These are phyloP conservation scores for Alviniconcha marisindica DNA, from an alignment of 1,140 invertebrate genomes.

Conservation along the genomic window DNA sequence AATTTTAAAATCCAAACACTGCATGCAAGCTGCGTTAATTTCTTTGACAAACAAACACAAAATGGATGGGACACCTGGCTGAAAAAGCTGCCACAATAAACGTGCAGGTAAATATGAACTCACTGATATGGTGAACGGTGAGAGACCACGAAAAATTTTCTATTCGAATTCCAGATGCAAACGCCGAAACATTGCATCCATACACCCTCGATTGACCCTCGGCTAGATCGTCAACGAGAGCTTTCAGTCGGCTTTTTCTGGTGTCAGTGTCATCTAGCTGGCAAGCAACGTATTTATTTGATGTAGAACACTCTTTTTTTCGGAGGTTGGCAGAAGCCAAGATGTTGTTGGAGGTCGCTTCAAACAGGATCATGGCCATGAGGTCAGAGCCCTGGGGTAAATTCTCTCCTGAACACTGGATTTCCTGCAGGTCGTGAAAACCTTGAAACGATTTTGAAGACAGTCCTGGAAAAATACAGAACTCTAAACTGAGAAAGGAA, in stretches of 20 bases:
- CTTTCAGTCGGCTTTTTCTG: neutral
- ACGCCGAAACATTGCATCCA: neutral
- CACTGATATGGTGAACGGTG: conserved; percentile 13
- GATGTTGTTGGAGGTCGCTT: neutral
- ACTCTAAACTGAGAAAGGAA: no score
- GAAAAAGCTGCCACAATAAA: no score
- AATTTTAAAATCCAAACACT: no score
- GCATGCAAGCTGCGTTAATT: no score
- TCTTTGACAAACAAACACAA: no score
- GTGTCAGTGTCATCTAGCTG: neutral
- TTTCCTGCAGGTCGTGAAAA: conserved; percentile 8
- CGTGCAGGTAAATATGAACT: neutral
- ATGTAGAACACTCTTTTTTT: neutral
- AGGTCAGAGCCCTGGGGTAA: neutral
- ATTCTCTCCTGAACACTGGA: neutral
- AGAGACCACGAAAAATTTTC: neutral
- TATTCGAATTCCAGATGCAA: neutral
- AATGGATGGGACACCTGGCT: no score
- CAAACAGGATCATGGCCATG: conserved; percentile 13
- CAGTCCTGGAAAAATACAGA: neutral
- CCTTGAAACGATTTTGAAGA: neutral
- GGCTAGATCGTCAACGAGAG: conserved; percentile 2
- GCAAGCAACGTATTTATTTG: neutral
- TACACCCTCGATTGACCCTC: conserved; percentile 25
- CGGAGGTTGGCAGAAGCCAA: neutral